Percentiles rank a stretch among this genome's conserved stretches.
Evolutionary conservation across 53 echinoderm and acorn worm genomes (phyloP).

Genomic region (Temnopleurus reevesii): DNA sequence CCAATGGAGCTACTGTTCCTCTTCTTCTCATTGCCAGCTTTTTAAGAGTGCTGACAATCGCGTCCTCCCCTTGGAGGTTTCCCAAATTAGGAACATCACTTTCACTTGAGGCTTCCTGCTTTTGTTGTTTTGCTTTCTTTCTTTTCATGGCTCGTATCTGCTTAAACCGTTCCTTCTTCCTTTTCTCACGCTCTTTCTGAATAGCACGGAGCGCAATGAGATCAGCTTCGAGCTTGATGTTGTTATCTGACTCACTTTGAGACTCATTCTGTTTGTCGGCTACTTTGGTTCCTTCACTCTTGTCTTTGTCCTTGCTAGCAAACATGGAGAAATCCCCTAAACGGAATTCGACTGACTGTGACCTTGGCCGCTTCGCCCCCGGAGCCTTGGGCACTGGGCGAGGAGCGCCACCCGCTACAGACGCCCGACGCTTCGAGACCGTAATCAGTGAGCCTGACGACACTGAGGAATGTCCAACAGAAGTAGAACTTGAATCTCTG

Average conservation of each 20-base stretch:
- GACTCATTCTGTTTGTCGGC: slow-evolving; percentile 39
- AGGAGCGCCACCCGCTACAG: slow-evolving; percentile 46
- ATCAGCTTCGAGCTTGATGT: slow-evolving; percentile 72
- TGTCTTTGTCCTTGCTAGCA: slow-evolving; percentile 63
- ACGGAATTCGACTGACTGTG: slow-evolving; percentile 84
- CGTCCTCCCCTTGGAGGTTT: not conserved
- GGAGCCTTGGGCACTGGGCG: slow-evolving; percentile 54
- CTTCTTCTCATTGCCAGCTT: slow-evolving; percentile 41
- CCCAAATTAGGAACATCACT: not conserved
- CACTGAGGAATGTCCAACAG: slow-evolving; percentile 69
- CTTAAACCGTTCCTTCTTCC: slow-evolving; percentile 27
- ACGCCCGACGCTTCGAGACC: slow-evolving; percentile 72
- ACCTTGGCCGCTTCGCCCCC: slow-evolving; percentile 58
- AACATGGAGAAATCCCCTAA: slow-evolving; percentile 89
- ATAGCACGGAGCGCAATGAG: slow-evolving; percentile 62
- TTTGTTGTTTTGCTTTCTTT: not conserved
- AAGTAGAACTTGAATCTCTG: slow-evolving; percentile 70
- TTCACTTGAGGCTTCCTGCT: slow-evolving; percentile 20
- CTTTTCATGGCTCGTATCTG: not conserved
- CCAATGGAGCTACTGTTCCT: not conserved
- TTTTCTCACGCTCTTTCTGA: slow-evolving; percentile 60
- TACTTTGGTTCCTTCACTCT: slow-evolving; percentile 22
- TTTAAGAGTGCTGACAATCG: not conserved
- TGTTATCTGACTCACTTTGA: not conserved
- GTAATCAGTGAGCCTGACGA: slow-evolving; percentile 71